These are phyloP conservation scores for Charanyca ferruginea DNA, from an alignment of 2,888 invertebrate species.

Conservation along the genomic window DNA sequence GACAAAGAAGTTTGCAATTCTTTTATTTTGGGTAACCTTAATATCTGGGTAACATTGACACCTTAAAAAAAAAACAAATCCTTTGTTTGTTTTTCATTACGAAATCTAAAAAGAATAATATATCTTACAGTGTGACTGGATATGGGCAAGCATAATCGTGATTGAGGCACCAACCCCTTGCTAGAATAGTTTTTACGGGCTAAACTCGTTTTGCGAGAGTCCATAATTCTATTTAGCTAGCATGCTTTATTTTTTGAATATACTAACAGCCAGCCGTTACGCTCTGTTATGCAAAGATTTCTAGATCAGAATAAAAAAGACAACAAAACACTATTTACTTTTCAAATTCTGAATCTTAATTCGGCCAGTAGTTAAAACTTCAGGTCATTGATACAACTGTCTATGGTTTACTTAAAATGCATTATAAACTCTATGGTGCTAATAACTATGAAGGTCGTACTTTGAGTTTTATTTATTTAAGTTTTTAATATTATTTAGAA, in stretches of 20 bases:
- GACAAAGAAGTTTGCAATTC: background rate
- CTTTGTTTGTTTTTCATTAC: background rate
- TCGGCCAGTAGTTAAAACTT: background rate
- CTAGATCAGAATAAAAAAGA: slow-evolving; percentile 44
- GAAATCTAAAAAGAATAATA: too few relatives aligned
- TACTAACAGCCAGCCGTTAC: slow-evolving; percentile 41
- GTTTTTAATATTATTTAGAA: slow-evolving; percentile 53
- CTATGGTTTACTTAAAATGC: slow-evolving; percentile 41
- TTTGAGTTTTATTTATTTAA: slow-evolving; percentile 40
- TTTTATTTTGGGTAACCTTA: background rate
- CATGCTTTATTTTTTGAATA: slow-evolving; percentile 6
- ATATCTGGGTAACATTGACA: background rate
- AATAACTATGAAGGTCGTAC: slow-evolving; percentile 49
- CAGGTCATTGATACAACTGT: slow-evolving; percentile 38
- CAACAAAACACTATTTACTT: slow-evolving; percentile 31
- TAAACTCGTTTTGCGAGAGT: background rate
- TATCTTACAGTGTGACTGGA: too few relatives aligned
- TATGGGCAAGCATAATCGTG: too few relatives aligned
- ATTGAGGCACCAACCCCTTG: too few relatives aligned
- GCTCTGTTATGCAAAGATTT: slow-evolving; percentile 54
- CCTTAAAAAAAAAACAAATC: background rate
- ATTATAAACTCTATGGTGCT: slow-evolving; percentile 31
- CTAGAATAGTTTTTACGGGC: too few relatives aligned
- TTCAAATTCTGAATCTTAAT: slow-evolving; percentile 34
- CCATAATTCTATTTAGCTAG: background rate